Evolutionary conservation across 1,140 invertebrate species (phyloP).

Genomic region (Frieseomelitta varia): DNA sequence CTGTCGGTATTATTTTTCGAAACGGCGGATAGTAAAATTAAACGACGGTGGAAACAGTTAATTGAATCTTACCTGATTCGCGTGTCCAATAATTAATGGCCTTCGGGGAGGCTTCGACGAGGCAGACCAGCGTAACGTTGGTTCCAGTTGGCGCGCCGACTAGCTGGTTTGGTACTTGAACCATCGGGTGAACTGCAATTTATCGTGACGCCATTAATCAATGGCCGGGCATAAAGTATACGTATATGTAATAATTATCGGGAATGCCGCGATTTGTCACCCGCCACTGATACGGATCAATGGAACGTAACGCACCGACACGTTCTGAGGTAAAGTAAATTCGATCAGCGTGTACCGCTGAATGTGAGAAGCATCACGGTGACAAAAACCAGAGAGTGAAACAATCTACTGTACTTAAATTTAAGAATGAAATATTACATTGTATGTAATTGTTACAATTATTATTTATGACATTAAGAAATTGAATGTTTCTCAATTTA

Average conservation of each 20-base stretch:
- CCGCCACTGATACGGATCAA: constrained; percentile 24
- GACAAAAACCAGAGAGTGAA: no score
- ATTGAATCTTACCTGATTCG: constrained; percentile 86
- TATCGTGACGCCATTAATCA: constrained; percentile 62
- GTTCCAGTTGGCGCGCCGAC: constrained; percentile 90
- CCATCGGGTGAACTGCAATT: constrained; percentile 90
- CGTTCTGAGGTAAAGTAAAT: constrained; percentile 23
- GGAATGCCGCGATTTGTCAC: constrained; percentile 31
- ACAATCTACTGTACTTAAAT: no score
- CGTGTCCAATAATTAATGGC: constrained; percentile 94
- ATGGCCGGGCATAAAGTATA: constrained; percentile 44
- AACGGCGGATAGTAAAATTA: not conserved
- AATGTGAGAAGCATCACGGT: no score
- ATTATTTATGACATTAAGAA: no score
- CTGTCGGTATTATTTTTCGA: not conserved
- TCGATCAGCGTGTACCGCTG: not conserved
- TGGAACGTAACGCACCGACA: constrained; percentile 16
- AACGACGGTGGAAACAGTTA: constrained; percentile 11
- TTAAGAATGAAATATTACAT: no score
- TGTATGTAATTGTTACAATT: no score
- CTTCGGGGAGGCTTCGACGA: constrained; percentile 92
- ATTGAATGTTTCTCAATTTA: no score
- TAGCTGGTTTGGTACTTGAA: constrained; percentile 92
- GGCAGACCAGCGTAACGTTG: constrained; percentile 92
- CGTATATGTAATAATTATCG: constrained; percentile 53